These are phyloP conservation scores for Toxotes chatareus DNA, from an alignment of 2,113 vertebrate species.

Conservation along the genomic window DNA sequence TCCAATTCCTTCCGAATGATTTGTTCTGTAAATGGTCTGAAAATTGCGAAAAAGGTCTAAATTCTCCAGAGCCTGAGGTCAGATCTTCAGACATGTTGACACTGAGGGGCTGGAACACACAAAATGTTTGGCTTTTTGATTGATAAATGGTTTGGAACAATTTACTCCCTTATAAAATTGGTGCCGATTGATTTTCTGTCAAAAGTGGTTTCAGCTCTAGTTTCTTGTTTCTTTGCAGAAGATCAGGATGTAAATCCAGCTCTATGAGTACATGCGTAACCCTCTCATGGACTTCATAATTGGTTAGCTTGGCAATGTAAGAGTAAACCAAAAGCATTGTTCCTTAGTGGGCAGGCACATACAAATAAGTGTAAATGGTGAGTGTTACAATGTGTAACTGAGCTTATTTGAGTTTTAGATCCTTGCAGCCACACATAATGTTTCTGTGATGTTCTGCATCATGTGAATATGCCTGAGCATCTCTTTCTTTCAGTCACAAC, in stretches of 20 bases:
- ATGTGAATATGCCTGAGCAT: conserved; percentile 58
- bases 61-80: background rate
- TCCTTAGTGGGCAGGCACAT: background rate
- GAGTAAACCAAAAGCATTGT: background rate
- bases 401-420: conserved; percentile 3
- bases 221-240: background rate
- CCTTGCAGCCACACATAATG: conserved; percentile 8
- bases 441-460: conserved; percentile 45
- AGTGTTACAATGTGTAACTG: background rate
- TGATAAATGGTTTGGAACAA: background rate
- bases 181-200: background rate
- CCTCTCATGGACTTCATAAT: background rate
- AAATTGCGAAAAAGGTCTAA: background rate
- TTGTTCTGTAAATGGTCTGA: background rate
- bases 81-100: no score
- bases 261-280: background rate
- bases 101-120: background rate
- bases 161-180: background rate
- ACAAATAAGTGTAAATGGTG: background rate
- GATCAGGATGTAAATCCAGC: background rate
- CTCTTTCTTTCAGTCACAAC: conserved; percentile 32
- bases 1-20: background rate
- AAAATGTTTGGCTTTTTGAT: background rate
- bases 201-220: background rate
- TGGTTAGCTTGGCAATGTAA: background rate